A percentile compares a stretch with the other conserved stretches of the same genome.
Evolutionary conservation across 2,113 vertebrate genomes (phyloP).

Genomic region (Oreotrochilus melanogaster): DNA sequence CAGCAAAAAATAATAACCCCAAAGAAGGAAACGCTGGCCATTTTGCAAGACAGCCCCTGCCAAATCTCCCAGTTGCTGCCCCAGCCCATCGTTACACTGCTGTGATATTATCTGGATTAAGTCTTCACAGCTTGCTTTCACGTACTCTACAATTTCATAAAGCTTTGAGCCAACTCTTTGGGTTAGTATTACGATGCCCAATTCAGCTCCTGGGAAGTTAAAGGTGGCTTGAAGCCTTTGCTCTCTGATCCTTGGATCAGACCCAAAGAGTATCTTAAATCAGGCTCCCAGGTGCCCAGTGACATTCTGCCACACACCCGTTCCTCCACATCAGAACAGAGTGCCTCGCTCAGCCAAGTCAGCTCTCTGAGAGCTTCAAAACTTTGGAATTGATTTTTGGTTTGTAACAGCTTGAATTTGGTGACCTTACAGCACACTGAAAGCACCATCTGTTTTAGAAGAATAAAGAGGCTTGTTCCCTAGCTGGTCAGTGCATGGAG

Average conservation of each 20-base stretch:
- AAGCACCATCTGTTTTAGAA: slow-evolving; percentile 56
- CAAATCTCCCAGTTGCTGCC: slow-evolving; percentile 68
- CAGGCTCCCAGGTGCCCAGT: background rate
- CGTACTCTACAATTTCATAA: slow-evolving; percentile 65
- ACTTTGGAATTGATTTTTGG: slow-evolving; percentile 43
- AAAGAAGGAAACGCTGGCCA: slow-evolving; percentile 18
- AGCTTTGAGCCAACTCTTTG: slow-evolving; percentile 62
- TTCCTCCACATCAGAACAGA: background rate
- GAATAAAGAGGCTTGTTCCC: background rate
- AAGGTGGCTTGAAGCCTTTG: slow-evolving; percentile 66
- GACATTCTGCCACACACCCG: slow-evolving; percentile 1
- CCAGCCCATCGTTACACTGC: slow-evolving; percentile 55
- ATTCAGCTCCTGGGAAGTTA: slow-evolving; percentile 57
- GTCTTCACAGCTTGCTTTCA: slow-evolving; percentile 69
- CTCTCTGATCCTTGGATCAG: slow-evolving; percentile 24
- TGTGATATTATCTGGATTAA: slow-evolving; percentile 75
- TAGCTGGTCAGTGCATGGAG: background rate
- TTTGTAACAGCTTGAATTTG: slow-evolving; percentile 63
- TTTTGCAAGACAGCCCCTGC: background rate
- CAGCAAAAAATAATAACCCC: slow-evolving; percentile 22
- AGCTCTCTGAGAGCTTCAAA: background rate
- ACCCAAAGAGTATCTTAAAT: slow-evolving; percentile 46
- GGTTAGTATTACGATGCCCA: slow-evolving; percentile 32
- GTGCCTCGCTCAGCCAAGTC: slow-evolving; percentile 22
- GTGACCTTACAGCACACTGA: slow-evolving; percentile 34